These are phyloP conservation scores for Axis porcinus DNA, from an alignment of 2,113 vertebrate genomes.

Conservation along the genomic window DNA sequence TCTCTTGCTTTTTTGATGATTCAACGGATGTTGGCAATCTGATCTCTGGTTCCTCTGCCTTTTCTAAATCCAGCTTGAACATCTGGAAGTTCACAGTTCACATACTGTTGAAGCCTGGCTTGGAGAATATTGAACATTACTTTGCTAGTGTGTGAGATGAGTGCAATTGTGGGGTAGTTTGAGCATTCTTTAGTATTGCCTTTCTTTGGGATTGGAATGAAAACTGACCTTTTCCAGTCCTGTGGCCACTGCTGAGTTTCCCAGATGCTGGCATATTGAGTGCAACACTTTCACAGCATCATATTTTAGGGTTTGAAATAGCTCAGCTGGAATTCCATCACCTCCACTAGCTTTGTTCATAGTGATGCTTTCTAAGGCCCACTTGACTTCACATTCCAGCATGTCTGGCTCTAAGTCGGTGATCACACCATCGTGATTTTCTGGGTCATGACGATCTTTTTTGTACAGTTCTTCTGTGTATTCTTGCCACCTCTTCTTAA, in stretches of 20 bases:
- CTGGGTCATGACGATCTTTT: not conserved
- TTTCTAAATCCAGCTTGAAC: not conserved
- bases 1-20: not conserved
- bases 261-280: not conserved
- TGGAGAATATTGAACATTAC: not conserved
- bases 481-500: not conserved
- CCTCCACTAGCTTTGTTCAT: not conserved
- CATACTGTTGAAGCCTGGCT: not conserved
- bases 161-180: not conserved
- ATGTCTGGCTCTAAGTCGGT: not conserved
- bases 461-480: not conserved
- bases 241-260: not conserved
- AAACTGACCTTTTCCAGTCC: not conserved
- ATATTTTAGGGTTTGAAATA: not conserved
- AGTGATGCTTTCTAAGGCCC: not conserved
- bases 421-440: not conserved
- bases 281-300: not conserved
- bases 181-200: not conserved
- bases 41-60: not conserved
- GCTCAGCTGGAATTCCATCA: not conserved
- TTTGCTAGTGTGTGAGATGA: not conserved
- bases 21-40: fast-evolving
- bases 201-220: not conserved
- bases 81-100: not conserved
- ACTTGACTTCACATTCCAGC: not conserved